Evolutionary conservation across 1,140 invertebrate species (phyloP).

Genomic region (Conopomorpha cramerella): DNA sequence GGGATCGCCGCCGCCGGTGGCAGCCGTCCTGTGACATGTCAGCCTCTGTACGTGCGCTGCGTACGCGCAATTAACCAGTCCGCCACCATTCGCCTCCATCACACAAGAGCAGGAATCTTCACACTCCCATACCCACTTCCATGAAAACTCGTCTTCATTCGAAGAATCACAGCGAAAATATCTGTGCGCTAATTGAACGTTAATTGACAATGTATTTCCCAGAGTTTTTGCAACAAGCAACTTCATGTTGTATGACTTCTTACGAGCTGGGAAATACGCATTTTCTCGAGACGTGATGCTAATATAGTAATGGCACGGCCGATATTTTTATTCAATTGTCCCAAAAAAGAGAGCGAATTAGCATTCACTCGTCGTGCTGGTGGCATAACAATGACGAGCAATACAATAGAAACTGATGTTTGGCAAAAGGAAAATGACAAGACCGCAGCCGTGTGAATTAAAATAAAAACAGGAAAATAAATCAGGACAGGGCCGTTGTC

Average conservation of each 20-base stretch:
- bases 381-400: constrained; percentile 17
- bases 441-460: constrained; percentile 13
- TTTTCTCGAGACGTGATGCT: no score
- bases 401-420: constrained; percentile 22
- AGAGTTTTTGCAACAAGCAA: background rate
- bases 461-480: constrained; percentile 11
- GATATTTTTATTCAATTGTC: no score
- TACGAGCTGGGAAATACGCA: no score
- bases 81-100: constrained; percentile 21
- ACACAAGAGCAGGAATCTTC: constrained; percentile 18
- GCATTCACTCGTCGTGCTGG: constrained; percentile 6
- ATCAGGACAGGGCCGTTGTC: background rate
- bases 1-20: constrained; percentile 52
- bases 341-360: no score
- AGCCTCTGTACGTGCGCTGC: constrained; percentile 41
- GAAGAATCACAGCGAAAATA: constrained; percentile 36
- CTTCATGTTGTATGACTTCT: no score
- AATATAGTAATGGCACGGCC: no score
- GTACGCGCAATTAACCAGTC: constrained; percentile 48
- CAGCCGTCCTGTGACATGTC: constrained; percentile 53
- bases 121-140: constrained; percentile 17
- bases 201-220: constrained; percentile 1
- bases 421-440: constrained; percentile 14
- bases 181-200: constrained; percentile 20
- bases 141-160: constrained; percentile 27